Base-by-base conservation (phyloP, 1,140 invertebrate genomes). In the Pomacea maculata region DNA sequence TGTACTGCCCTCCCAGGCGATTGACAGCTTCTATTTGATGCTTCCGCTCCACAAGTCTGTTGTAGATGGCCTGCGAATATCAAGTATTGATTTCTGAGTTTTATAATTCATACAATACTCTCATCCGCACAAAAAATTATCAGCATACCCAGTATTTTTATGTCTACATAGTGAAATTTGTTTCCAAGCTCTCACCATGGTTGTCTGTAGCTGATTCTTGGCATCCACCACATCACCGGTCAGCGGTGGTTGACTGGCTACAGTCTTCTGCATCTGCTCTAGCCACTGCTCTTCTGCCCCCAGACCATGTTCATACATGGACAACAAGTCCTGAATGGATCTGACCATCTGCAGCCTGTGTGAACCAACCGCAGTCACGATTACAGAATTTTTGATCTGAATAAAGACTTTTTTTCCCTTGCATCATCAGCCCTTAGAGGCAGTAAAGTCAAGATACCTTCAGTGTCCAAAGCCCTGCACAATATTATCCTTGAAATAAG, bases 11-110 rank as follows among this genome's bases (percentile, higher is more conserved):
- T 86, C 98, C 98, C 89, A 96, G 96, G 84, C 96, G 93, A 92
- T 99, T 99, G 86, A 98, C 96, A 89, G 96, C 95, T 92, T 99
- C 98, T 88, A 99, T 97, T 89, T 96, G 95, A 86, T 96, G 95
- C 85, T 96, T 96, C 88, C 96, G 94, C 91, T 98, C 97, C 86
- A 96, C 95, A 82, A 98, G 95, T 89, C 94, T 95, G 88, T 96
- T 96, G 90, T 98, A 95, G 88, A 98, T 93, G 88, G 95, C 95
- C 97, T 98, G 93, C 55, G 15, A 76, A 61, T 29, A 64, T 19
- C 17, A 52, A 17, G 63, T 0, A 73, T 21, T 15, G 52, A n/a
- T 52, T 74, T 55, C 71, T 73, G 25, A 73, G 55, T 17, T 34
- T 34, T 34, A 54, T 25, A 25, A 25, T 25, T 25, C 25, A 25